These are phyloP conservation scores for Loxodonta africana DNA, from an alignment of 2,113 vertebrate species.

Conservation along the genomic window DNA sequence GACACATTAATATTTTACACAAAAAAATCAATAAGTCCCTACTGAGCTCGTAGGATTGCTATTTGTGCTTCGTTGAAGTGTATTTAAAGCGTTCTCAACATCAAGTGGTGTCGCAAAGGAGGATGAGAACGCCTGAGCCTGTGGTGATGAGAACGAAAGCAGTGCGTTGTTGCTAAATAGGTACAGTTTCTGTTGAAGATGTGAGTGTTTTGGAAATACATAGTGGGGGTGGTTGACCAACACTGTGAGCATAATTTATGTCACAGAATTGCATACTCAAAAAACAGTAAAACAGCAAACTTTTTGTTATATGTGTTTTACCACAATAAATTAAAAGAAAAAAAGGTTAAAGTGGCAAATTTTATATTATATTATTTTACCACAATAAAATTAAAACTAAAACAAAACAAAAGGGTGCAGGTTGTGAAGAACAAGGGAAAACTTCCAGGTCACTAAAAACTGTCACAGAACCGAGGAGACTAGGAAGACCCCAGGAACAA, in stretches of 20 bases:
- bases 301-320: neutral
- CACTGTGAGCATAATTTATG: neutral
- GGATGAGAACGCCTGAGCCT: neutral
- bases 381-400: neutral
- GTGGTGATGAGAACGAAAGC: neutral
- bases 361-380: neutral
- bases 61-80: constrained; percentile 29
- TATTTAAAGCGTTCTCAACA: constrained; percentile 53
- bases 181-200: neutral
- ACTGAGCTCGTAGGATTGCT: neutral
- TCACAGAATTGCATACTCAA: neutral
- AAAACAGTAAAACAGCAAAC: neutral
- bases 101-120: neutral
- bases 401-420: neutral
- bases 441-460: neutral
- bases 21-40: constrained; percentile 64
- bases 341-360: neutral
- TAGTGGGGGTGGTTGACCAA: neutral
- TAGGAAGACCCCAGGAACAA: neutral
- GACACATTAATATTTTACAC: constrained; percentile 65
- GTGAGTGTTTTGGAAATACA: neutral
- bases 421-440: neutral
- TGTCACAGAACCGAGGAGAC: neutral
- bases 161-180: neutral
- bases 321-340: neutral